Evolutionary conservation across 2,797 vertebrate species (phyloP), one percentile per base, ranked within the genome.

Genomic region (Uromys caudimaculatus): DNA sequence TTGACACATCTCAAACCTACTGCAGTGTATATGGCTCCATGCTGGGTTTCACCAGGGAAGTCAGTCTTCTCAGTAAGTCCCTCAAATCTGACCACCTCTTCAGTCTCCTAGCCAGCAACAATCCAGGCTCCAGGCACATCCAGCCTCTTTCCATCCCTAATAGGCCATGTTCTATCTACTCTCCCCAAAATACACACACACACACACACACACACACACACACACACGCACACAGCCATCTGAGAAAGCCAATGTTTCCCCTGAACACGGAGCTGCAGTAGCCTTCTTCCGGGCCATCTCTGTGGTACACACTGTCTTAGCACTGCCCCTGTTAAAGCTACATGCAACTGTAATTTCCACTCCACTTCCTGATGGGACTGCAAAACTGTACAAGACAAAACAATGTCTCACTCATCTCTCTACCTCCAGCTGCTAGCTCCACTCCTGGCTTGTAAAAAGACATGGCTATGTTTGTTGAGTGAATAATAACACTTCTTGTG

Each of bases 391-490:
- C 84, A 52, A 92, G 62, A 47, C 50, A 97, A 58, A 82, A 92
- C 88, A 96, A 75, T 50, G 81, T 88, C 93, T 86, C 90, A 76
- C 94, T 97, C 95, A 93, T 89, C 73, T 79, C 77, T 78, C 60
- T 44, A 27, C 64, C 58, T 69, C 85, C 88, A 97, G 94, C 93
- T 94, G 84, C 60, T 88, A 41, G 69, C 90, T 91, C 27, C 47
- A 71, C 79, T 89, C 88, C 93, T 76, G 95, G 77, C 93, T 93
- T 77, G 81, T 60, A 84, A 86, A 76, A 93, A 95, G 58, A 54
- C 64, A 87, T 77, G 76, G 44, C 60, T 86, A 5, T 79, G 79
- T 96, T 97, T 97, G 96, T 88, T 94, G 84, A 93, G 81, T 87
- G 93, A 97, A 90, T 93, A 79, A 75, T 73, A 91, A 86, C 62